Percentiles rank a stretch among this genome's conserved stretches.
Evolutionary conservation across 2,113 vertebrate species (phyloP).

Genomic region (Crotophaga sulcirostris): DNA sequence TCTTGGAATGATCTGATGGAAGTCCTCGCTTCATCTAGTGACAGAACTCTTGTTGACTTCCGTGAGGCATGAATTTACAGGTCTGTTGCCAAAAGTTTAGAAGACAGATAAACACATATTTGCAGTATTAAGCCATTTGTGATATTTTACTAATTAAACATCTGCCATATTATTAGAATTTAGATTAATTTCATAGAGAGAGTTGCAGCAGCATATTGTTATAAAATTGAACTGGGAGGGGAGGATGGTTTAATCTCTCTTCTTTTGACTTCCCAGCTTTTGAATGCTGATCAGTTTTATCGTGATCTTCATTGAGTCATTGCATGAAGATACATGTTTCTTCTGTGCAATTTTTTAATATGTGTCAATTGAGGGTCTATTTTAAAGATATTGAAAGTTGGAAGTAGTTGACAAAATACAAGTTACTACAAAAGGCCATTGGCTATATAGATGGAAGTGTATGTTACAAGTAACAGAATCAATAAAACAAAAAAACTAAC

Average conservation of each 20-base stretch:
- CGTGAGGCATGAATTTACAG: not conserved
- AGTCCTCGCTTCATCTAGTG: not conserved
- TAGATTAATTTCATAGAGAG: not conserved
- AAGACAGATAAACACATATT: rapidly evolving
- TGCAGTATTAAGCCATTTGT: not conserved
- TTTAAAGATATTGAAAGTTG: not conserved
- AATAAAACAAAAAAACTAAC: not conserved
- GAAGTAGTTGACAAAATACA: not conserved
- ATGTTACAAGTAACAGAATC: not conserved
- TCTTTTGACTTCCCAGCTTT: not conserved
- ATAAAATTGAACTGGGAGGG: not conserved
- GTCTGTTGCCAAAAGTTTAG: not conserved
- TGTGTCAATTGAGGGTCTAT: not conserved
- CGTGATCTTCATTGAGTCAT: not conserved
- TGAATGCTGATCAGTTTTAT: not conserved
- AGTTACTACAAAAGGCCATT: not conserved
- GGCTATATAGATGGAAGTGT: not conserved
- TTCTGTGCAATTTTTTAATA: not conserved
- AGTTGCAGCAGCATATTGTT: not conserved
- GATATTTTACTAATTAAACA: not conserved
- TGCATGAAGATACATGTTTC: not conserved
- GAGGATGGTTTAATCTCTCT: not conserved
- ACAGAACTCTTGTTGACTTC: not conserved
- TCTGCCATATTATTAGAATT: not conserved
- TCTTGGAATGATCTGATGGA: not conserved